Conservation (phyloP, 2,113 vertebrate genomes). For the Morone chrysops region DNA sequence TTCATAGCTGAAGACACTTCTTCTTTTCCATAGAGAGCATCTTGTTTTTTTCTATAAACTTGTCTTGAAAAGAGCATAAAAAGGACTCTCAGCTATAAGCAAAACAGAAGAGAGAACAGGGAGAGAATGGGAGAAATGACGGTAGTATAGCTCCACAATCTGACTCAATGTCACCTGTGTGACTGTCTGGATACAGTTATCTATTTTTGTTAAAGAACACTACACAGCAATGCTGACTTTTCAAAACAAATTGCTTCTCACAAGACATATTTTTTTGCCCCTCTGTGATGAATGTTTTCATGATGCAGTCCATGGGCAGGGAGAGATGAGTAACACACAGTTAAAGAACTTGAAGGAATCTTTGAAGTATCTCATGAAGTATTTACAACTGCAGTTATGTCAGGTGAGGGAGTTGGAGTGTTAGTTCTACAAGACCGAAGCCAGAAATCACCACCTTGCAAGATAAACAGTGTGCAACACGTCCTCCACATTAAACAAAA, state of each 20-base stretch:
- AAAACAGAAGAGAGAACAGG: background rate
- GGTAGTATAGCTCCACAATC: background rate
- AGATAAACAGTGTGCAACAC: no score
- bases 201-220: background rate
- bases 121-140: background rate
- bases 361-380: background rate
- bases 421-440: background rate
- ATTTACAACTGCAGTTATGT: background rate
- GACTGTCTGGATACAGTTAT: background rate
- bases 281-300: background rate
- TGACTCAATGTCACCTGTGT: background rate
- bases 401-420: background rate
- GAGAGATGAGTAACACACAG: background rate
- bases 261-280: background rate
- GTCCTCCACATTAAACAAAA: no score
- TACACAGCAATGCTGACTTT: background rate
- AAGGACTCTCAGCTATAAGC: background rate
- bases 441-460: background rate
- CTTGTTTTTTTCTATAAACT: background rate
- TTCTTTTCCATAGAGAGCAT: background rate
- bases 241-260: background rate
- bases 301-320: background rate
- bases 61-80: background rate
- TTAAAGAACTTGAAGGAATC: background rate
- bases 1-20: background rate